Percentiles rank a stretch among this genome's conserved stretches.
phyloP scores from a whole-genome alignment of 2,888 invertebrate species.

The Lapara coniferarum region DNA sequence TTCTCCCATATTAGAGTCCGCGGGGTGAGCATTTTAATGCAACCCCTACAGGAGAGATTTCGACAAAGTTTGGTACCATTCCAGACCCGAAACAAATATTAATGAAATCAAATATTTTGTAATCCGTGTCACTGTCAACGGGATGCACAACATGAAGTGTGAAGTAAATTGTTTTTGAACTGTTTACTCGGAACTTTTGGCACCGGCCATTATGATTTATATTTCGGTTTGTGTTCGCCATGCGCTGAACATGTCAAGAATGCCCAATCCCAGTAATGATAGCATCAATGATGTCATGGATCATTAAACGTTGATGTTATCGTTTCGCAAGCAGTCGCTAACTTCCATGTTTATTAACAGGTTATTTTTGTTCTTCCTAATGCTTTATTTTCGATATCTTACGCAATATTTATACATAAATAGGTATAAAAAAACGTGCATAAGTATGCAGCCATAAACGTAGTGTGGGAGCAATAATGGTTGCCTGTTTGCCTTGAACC shows the following conservation, averaged over 20 bases:
- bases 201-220: background rate
- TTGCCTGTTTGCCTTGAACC: slow-evolving; percentile 42
- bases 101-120: background rate
- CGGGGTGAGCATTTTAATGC: too few relatives aligned
- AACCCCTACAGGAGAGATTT: too few relatives aligned
- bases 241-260: background rate
- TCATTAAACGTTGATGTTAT: slow-evolving; percentile 20
- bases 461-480: slow-evolving; percentile 37
- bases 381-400: background rate
- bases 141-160: background rate
- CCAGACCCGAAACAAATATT: background rate
- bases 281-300: slow-evolving; percentile 22
- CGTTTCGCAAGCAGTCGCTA: slow-evolving; percentile 11
- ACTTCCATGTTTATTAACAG: slow-evolving; percentile 17
- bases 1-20: too few relatives aligned
- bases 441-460: background rate
- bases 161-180: background rate
- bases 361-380: slow-evolving; percentile 1
- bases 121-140: background rate
- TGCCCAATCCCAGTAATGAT: slow-evolving; percentile 1
- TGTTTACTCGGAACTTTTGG: slow-evolving; percentile 16
- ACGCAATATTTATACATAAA: background rate
- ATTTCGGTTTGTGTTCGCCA: background rate
- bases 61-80: too few relatives aligned
- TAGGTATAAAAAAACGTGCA: background rate